phyloP scores from a whole-genome alignment of 2,797 vertebrate genomes.

The Okamejei kenojei region DNA sequence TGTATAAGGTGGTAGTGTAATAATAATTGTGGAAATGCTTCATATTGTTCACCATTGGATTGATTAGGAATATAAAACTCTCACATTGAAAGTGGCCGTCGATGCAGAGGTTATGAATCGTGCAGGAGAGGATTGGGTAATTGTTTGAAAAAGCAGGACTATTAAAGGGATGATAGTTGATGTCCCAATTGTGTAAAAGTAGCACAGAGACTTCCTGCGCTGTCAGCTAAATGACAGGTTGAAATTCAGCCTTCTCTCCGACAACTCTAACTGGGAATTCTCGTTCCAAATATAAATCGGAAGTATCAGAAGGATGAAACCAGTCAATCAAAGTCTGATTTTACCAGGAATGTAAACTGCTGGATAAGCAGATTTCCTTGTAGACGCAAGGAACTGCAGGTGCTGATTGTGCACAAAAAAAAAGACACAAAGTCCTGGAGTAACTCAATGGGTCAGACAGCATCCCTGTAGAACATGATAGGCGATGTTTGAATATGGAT shows the following conservation, averaged over 20 bases:
- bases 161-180: neutral
- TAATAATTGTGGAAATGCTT: neutral
- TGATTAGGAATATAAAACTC: neutral
- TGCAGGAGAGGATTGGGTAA: neutral
- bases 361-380: neutral
- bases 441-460: too few relatives aligned
- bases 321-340: neutral
- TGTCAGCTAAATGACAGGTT: neutral
- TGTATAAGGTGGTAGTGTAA: neutral
- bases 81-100: neutral
- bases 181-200: neutral
- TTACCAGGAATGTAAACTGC: neutral
- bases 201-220: too few relatives aligned
- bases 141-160: neutral
- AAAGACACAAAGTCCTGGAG: too few relatives aligned
- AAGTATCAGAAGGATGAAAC: neutral
- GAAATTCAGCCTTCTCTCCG: neutral
- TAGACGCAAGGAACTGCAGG: neutral
- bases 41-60: neutral
- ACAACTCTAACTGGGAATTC: neutral
- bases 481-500: too few relatives aligned
- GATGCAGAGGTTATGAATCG: neutral
- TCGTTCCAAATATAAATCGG: neutral
- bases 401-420: too few relatives aligned
- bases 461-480: too few relatives aligned